Conservation (phyloP, 2,113 vertebrate genomes). For the Malurus elegans region DNA sequence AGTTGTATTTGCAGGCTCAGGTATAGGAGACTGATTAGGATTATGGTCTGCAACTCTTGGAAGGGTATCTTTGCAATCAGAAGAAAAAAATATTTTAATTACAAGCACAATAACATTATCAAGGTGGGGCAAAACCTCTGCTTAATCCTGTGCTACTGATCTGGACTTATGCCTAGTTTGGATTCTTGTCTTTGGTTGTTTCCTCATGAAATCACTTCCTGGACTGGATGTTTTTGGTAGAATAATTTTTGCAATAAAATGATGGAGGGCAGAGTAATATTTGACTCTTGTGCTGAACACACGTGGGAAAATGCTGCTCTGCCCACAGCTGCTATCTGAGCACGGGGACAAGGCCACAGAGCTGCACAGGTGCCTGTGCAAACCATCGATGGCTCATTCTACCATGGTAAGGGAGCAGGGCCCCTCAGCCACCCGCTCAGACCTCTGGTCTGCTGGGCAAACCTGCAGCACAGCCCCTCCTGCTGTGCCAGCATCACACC, state of each 20-base stretch:
- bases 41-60: neutral
- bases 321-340: neutral
- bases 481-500: neutral
- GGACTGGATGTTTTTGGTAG: neutral
- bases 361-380: neutral
- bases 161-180: neutral
- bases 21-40: neutral
- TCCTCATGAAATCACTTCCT: neutral
- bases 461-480: neutral
- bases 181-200: neutral
- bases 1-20: neutral
- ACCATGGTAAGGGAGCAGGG: neutral
- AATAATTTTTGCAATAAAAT: neutral
- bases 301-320: neutral
- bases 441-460: neutral
- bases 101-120: neutral
- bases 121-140: neutral
- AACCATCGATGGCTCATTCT: neutral
- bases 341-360: neutral
- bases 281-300: neutral
- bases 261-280: neutral
- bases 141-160: neutral
- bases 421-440: neutral
- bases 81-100: slow-evolving; percentile 1
- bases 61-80: neutral